Evolutionary conservation across 2,888 invertebrate species (phyloP), one percentile per base, ranked within the genome.

Genomic region (Microchrysa polita): DNA sequence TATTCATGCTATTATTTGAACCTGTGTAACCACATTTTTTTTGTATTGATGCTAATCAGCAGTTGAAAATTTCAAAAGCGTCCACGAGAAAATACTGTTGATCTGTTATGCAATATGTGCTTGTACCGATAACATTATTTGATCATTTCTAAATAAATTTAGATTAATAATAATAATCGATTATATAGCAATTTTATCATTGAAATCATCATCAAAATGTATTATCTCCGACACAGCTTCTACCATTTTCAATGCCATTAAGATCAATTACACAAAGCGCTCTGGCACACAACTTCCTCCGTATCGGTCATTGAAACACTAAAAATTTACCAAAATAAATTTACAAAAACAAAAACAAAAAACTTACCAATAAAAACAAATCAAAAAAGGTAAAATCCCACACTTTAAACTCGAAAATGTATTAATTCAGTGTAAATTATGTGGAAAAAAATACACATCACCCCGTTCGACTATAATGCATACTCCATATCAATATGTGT

Each of bases 391-490:
- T 16, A 34, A 61, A 1, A 61, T 18, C 65, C 65, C 44, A 65
- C 48, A 48, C 44, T 5, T 40, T 65, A 44, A 65, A 18, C 44
- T 65, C 34, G 20, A 16, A 48, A 65, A 65, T 65, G 48, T 65
- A n/a, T 65, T 65, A 65, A 65, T 65, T 65, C 48, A 44, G 23
- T 65, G 65, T 65, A 65, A 65, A 44, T 65, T 65, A 65, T 65
- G 65, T 48, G 44, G 42, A 7, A 34, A 34, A 34, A 65, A 65
- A 65, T n/a, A n/a, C n/a, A 48, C 44, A 65, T 44, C 65, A 65
- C 65, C 65, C 23, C n/a, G 65, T 22, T 22, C 20, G 44, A 48
- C 7, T 65, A 48, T 23, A n/a, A n/a, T n/a, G n/a, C n/a, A n/a
- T n/a, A n/a, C n/a, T n/a, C n/a, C n/a, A n/a, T n/a, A n/a, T n/a